Evolutionary conservation across 2,113 vertebrate species (phyloP).

Genomic region (Upupa epops): DNA sequence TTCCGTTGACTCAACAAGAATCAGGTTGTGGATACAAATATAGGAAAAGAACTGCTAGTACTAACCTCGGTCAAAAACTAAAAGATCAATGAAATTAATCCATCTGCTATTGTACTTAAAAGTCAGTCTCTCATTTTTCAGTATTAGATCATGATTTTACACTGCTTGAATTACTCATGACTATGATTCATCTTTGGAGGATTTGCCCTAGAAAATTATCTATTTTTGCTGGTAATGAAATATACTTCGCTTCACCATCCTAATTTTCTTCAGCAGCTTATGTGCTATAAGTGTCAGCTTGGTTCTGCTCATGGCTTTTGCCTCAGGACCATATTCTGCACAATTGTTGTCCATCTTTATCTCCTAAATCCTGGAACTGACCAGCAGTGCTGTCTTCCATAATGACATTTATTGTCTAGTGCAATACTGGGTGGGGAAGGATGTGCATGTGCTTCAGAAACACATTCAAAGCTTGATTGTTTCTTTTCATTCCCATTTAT

Average conservation of each 20-base stretch:
- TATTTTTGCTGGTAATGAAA: too few species aligned
- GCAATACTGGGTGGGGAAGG: fast-evolving
- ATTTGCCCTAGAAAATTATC: too few species aligned
- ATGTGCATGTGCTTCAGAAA: not conserved
- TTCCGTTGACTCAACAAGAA: not conserved
- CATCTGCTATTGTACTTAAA: not conserved
- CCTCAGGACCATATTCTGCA: not conserved
- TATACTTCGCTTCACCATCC: too few species aligned
- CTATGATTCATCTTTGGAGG: too few species aligned
- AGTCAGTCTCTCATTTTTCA: not conserved
- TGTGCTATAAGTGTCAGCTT: too few species aligned
- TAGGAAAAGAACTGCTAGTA: not conserved
- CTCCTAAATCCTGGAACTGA: not conserved
- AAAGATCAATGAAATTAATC: not conserved
- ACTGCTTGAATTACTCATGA: not conserved
- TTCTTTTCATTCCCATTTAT: not conserved
- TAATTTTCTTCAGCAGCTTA: too few species aligned
- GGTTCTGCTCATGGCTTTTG: not conserved
- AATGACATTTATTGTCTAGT: not conserved
- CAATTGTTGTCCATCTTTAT: not conserved
- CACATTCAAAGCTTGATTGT: not conserved
- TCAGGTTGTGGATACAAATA: not conserved
- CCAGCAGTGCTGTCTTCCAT: not conserved
- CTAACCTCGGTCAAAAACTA: not conserved
- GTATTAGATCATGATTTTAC: not conserved